Evolutionary conservation across 2,888 invertebrate species (phyloP).

Genomic region (Pycnomerus fuliginosus): DNA sequence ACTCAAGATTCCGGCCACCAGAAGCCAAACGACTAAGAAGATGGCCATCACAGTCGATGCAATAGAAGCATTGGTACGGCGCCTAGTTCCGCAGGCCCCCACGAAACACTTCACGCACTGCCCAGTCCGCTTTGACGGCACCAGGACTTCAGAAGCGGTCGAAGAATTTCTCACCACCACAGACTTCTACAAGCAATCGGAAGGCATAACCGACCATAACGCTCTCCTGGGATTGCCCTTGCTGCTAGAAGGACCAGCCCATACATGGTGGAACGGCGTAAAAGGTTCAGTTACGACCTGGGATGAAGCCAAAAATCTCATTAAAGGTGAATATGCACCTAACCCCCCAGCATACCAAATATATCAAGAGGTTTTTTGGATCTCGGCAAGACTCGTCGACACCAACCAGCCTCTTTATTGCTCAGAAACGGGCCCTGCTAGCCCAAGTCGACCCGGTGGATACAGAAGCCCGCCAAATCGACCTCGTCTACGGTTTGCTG

Average conservation of each 20-base stretch:
- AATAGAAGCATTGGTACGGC: background rate
- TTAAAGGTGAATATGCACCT: constrained; percentile 20
- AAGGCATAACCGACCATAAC: constrained; percentile 20
- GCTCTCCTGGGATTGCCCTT: constrained; percentile 17
- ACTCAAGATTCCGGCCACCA: constrained; percentile 3
- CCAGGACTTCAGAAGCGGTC: constrained; percentile 5
- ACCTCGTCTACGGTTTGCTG: constrained; percentile 27
- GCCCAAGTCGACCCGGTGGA: constrained; percentile 17
- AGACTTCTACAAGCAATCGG: constrained; percentile 20
- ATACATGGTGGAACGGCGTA: constrained; percentile 23
- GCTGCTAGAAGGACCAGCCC: constrained; percentile 18
- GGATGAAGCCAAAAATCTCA: constrained; percentile 10
- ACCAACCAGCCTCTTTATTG: constrained; percentile 17
- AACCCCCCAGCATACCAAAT: constrained; percentile 22
- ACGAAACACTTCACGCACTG: constrained; percentile 6
- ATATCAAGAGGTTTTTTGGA: constrained; percentile 22
- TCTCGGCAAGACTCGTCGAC: constrained; percentile 11
- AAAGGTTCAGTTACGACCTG: constrained; percentile 13
- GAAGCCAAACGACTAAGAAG: background rate
- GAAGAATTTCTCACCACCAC: constrained; percentile 22
- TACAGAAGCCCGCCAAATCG: constrained; percentile 22
- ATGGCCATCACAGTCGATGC: constrained; percentile 1
- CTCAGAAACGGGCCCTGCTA: constrained; percentile 23
- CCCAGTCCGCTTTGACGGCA: constrained; percentile 1
- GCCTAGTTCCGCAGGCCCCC: background rate